Evolutionary conservation across 2,113 vertebrate species (phyloP), one percentile per base, ranked within the genome.

Genomic region (Acrocephalus arundinaceus): DNA sequence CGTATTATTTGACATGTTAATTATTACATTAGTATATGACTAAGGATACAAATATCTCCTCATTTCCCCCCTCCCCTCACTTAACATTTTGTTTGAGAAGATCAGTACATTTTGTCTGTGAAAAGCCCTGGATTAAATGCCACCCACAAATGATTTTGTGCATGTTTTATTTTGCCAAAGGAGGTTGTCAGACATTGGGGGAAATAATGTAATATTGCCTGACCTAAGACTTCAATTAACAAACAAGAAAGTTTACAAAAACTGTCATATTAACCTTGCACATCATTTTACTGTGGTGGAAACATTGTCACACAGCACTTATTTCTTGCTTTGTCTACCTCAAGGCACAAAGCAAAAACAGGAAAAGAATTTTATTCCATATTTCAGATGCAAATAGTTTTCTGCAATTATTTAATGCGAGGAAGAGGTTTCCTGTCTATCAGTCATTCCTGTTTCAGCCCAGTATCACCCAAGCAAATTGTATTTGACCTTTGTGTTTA

Each of bases 111-210:
- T 94, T 92, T 94, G 81, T 94, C 95, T 96, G 77, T 94, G 85
- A 95, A 87, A 92, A 97, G 62, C 73, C 80, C 72, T 88, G 62
- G 83, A 92, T 97, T 96, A 93, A 97, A 96, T 92, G 94, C 93
- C 90, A 91, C 88, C 94, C 86, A 93, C 96, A 96, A 93, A 91
- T 87, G 31, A 95, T 94, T 94, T 93, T 87, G 70, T 88, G 28
- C 20, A 28, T 89, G 75, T 85, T 92, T 94, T 91, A 72, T 93
- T 94, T 96, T 93, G 96, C 95, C 85, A 66, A 37, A 78, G 62
- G 48, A 74, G 80, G 91, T 88, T 91, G 54, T 94, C 96, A 95
- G 91, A 96, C 68, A 33, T 13, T 72, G 51, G 92, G 71, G 87
- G 41, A 94, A 96, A 94, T 65, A 93, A 90, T 87, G 89, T 92